These are phyloP conservation scores for Cremastobaeus sp. DNA, from an alignment of 2,888 invertebrate genomes.

Conservation along the genomic window DNA sequence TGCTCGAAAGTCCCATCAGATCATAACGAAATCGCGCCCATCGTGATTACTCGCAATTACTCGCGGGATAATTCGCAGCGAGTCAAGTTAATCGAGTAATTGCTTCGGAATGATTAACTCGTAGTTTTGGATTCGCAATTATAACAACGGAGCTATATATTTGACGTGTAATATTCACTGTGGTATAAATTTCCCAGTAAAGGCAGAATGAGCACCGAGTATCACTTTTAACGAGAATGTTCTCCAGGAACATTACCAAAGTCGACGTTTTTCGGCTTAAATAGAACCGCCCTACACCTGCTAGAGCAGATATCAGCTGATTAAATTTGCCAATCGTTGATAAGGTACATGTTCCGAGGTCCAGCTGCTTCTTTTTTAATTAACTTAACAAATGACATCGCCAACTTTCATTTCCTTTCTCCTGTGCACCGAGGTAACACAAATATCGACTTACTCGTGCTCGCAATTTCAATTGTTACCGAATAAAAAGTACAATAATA, in stretches of 20 bases:
- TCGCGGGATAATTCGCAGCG: too few relatives aligned
- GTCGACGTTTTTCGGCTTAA: slow-evolving; percentile 6
- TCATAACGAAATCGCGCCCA: too few relatives aligned
- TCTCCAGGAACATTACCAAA: slow-evolving; percentile 2
- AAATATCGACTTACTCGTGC: too few relatives aligned
- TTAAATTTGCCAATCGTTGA: slow-evolving; percentile 3
- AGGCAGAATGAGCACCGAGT: slow-evolving; percentile 6
- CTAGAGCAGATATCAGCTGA: neutral
- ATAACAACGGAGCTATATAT: neutral
- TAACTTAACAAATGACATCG: neutral
- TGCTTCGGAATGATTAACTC: neutral
- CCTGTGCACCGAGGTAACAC: too few relatives aligned
- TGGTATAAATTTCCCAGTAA: neutral
- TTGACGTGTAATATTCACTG: slow-evolving; percentile 10
- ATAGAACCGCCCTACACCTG: neutral
- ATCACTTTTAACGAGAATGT: slow-evolving; percentile 14
- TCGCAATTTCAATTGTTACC: too few relatives aligned
- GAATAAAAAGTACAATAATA: too few relatives aligned
- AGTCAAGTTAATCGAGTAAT: too few relatives aligned
- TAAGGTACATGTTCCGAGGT: too few relatives aligned
- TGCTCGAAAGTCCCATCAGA: too few relatives aligned
- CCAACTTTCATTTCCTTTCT: too few relatives aligned
- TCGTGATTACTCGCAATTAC: too few relatives aligned
- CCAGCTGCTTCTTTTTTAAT: too few relatives aligned
- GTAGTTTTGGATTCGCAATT: neutral